Base-by-base conservation (phyloP, 2,888 invertebrate species). In the Scaeva pyrastri region DNA sequence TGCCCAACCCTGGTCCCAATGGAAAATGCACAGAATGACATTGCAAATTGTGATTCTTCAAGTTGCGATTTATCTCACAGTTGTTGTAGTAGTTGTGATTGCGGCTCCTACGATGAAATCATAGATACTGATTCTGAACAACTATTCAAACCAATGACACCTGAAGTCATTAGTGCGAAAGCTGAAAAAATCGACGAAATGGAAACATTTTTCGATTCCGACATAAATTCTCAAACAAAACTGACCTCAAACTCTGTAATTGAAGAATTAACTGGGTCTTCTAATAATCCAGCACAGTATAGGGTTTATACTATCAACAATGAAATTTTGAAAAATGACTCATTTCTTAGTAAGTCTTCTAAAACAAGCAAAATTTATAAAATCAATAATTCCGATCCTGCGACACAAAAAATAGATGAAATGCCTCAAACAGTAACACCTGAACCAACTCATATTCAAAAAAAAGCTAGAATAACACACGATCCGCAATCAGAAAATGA, bases 1-100 rank as follows among this genome's bases (percentile, higher is more conserved):
- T 89, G 88, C 16, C 89, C 85, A 1, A 56, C 68, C 0, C 43
- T 85, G 36, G 60, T 85, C 14, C 72, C 75, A 6, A 80, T 80
- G 21, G 74, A 60, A 60, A 39, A 8, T 56, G 1, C 12, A 11
- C 4, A 19, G 8, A 31, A 5, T 2, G 21, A 64, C 5, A 11
- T 10, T 6, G 16, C 10, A 10, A 36, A 36, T 14, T 14, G 3
- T 10, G 16, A 52, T 23, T 39, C 19, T 68, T 50, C 50, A 31
- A 64, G 64, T n/a, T 68, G 21, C 2, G 2, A 21, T n/a, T 52
- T 14, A 14, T 68, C 68, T 21, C 50, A 50, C 23, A 52, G 52
- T 52, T 50, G 52, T 14, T 68, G 8, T 8, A 52, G 52, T 52
- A 39, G 21, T 68, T 68, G 68, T 39, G 50, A n/a, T n/a, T 68